These are phyloP conservation scores for Melanocharis versteri DNA, from an alignment of 2,113 vertebrate species.

Conservation along the genomic window DNA sequence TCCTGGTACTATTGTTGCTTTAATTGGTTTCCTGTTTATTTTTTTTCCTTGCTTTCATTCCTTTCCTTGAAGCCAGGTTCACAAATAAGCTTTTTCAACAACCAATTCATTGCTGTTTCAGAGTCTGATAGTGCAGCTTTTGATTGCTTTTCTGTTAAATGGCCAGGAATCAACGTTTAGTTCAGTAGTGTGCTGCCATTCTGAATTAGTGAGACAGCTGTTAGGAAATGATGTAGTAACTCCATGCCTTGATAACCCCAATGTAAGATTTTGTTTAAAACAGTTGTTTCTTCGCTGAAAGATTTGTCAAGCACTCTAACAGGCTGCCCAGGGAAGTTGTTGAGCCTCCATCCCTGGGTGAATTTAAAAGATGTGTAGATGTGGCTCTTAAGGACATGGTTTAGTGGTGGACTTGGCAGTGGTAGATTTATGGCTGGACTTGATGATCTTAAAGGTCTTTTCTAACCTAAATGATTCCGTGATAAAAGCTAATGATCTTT, in stretches of 20 bases:
- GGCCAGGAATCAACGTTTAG: neutral
- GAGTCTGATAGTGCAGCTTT: neutral
- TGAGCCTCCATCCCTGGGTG: neutral
- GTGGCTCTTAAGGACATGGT: neutral
- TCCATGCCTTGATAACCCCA: neutral
- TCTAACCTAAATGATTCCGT: neutral
- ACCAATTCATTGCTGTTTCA: neutral
- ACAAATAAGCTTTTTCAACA: constrained; percentile 2
- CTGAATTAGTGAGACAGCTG: neutral
- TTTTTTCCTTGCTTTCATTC: neutral
- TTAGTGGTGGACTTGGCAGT: neutral
- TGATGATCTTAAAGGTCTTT: neutral
- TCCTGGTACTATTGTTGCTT: neutral
- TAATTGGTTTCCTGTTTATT: constrained; percentile 24
- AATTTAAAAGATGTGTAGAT: neutral
- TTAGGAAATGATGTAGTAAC: neutral
- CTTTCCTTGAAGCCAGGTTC: neutral
- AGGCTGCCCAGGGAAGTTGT: neutral
- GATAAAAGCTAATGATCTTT: neutral
- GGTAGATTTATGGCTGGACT: neutral
- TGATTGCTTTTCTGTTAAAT: neutral
- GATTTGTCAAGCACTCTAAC: neutral
- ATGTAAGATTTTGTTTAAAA: neutral
- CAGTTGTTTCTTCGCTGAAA: neutral
- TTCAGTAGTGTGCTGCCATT: neutral